These are phyloP conservation scores for Psettodes erumei DNA, from an alignment of 2,113 vertebrate genomes.

Conservation along the genomic window DNA sequence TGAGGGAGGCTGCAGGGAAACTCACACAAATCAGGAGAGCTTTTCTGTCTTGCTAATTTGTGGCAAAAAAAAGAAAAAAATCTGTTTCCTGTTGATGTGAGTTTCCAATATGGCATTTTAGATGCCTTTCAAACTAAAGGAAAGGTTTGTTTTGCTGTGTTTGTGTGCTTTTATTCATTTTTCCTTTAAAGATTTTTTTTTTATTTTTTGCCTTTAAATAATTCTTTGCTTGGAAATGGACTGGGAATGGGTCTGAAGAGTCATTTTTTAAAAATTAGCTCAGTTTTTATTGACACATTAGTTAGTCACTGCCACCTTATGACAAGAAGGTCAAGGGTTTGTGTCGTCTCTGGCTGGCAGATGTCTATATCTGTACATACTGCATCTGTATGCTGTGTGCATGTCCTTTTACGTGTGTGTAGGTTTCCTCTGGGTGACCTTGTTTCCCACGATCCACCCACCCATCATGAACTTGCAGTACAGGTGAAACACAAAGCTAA, in stretches of 20 bases:
- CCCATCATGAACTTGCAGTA: not conserved
- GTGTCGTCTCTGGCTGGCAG: not conserved
- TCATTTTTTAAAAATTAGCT: too few relatives aligned
- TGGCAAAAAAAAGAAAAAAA: slow-evolving; percentile 6
- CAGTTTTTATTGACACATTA: not conserved
- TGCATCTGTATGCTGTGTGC: not conserved
- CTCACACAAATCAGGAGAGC: slow-evolving; percentile 46
- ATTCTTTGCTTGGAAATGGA: too few relatives aligned
- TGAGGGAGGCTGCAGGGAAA: slow-evolving; percentile 41
- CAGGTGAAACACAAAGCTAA: not conserved
- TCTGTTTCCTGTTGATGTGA: not conserved
- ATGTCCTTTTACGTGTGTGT: not conserved
- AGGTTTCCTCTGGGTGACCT: not conserved
- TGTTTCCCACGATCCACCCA: not conserved
- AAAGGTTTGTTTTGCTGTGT: not conserved
- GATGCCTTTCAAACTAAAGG: not conserved
- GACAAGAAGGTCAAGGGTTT: not conserved
- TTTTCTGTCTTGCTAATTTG: slow-evolving; percentile 6
- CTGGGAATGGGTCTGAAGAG: too few relatives aligned
- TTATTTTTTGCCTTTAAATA: too few relatives aligned
- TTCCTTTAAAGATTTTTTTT: not conserved
- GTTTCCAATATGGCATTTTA: not conserved
- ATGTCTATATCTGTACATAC: too few relatives aligned
- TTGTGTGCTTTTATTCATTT: not conserved
- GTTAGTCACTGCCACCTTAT: not conserved